Conservation (phyloP, 2,113 vertebrate species). For the Pimephales promelas region DNA sequence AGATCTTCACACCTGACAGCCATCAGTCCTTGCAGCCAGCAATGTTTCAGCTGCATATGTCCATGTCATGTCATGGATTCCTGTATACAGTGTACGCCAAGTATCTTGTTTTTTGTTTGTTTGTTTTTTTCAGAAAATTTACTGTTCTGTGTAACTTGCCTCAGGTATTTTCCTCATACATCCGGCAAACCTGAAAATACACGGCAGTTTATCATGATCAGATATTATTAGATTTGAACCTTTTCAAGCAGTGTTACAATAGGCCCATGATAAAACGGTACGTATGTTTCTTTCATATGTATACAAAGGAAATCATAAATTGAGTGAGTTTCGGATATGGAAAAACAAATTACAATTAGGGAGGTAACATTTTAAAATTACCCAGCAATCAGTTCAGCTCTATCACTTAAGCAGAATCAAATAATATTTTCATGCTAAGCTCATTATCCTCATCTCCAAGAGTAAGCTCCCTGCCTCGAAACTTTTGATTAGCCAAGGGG, state of each 20-base stretch:
- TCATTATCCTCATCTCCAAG: conserved; percentile 6
- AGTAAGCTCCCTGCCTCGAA: conserved; percentile 3
- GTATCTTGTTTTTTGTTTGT: background rate
- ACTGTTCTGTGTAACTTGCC: background rate
- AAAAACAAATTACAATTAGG: background rate
- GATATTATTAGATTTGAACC: background rate
- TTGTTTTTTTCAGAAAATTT: background rate
- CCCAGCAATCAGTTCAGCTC: conserved; percentile 11
- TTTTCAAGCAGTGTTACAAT: background rate
- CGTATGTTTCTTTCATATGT: too few species aligned
- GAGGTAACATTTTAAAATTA: background rate
- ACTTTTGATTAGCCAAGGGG: conserved; percentile 18
- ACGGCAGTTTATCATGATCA: background rate
- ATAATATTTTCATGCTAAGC: conserved; percentile 5
- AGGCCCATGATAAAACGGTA: too few species aligned
- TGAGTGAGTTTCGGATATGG: too few species aligned
- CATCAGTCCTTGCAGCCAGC: background rate
- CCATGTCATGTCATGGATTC: background rate
- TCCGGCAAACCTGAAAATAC: background rate
- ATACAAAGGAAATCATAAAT: too few species aligned
- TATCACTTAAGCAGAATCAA: conserved; percentile 13
- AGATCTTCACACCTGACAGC: background rate
- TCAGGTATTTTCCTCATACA: background rate
- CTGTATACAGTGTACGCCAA: background rate
- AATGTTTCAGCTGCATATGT: background rate